Evolutionary conservation across 2,888 invertebrate species (phyloP), one percentile per base, ranked within the genome.

Genomic region (Limulus polyphemus): DNA sequence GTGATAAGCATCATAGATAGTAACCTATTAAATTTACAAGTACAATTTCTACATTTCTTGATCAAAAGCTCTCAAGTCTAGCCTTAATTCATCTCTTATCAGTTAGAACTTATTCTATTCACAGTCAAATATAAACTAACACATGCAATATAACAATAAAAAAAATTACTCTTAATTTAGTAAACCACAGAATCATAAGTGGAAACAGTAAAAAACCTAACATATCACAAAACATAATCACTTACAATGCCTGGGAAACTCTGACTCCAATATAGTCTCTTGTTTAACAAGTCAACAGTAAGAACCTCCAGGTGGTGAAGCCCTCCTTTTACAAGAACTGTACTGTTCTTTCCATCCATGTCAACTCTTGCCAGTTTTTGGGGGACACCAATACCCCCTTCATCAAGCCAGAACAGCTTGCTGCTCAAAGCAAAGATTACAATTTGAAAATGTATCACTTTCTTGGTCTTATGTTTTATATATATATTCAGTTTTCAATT

Each of bases 331-430:
- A 85, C 81, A 0, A 97, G 76, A 5, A 91, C 82, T 0, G 83
- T 76, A 0, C 93, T 81, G 71, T 86, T 84, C 13, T 84, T 82
- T 0, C 99, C 98, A 74, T 95, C 94, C 91, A 99, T 92, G 73
- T 91, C 89, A 0, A 90, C 91, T 17, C 75, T 73, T 10, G 76
- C 87, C 48, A 98, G 86, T 77, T 97, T 97, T 0, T 86, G 82
- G 0, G 90, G 89, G 0, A 93, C 88, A 2, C 90, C 91, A 65
- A 81, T 85, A 11, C 92, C 93, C 11, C 98, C 98, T 69, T 90
- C 89, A 74, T 99, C 99, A 11, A 94, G 83, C 98, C 98, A 99
- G 78, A 91, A 99, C 47, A 95, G 77, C 78, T 88, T 87, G 48
- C 85, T 85, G 75, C 55, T 77, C 74, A 57, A 67, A 32, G 32